phyloP scores from a whole-genome alignment of 2,113 vertebrate species.

The Trogon surrucura region DNA sequence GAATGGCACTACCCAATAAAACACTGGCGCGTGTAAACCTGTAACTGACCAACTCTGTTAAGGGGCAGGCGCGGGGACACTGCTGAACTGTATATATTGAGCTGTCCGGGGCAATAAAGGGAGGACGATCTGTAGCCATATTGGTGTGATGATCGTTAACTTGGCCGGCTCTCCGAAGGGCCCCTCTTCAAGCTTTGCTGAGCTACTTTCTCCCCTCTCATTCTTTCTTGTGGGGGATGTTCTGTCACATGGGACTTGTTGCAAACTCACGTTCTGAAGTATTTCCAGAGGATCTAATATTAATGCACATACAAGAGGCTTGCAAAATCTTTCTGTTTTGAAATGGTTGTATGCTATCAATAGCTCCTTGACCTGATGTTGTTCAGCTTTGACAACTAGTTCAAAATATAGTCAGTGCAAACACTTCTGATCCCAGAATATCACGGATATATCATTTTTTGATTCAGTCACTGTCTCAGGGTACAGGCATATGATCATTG shows the following conservation, averaged over 20 bases:
- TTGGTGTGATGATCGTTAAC: too few relatives aligned
- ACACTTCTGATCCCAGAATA: background rate
- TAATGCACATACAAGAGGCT: background rate
- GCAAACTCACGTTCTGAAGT: slow-evolving; percentile 5
- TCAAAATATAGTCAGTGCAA: background rate
- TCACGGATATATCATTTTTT: background rate
- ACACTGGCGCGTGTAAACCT: too few relatives aligned
- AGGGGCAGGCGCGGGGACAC: too few relatives aligned
- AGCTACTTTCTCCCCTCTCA: background rate
- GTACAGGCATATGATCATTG: rapidly evolving
- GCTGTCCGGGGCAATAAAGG: too few relatives aligned
- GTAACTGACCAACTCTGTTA: too few relatives aligned
- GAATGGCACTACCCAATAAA: too few relatives aligned
- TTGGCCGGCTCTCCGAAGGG: too few relatives aligned
- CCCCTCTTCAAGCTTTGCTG: too few relatives aligned
- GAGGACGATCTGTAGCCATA: too few relatives aligned
- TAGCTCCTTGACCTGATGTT: background rate
- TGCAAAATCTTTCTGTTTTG: slow-evolving; percentile 10
- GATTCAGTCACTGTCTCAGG: background rate
- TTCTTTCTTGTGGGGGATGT: slow-evolving; percentile 21
- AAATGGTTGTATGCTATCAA: background rate
- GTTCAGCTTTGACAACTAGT: background rate
- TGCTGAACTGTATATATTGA: too few relatives aligned
- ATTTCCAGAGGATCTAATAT: slow-evolving; percentile 39
- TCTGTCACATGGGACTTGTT: background rate